Evolutionary conservation across 1,140 invertebrate species (phyloP).

Genomic region (Galleria mellonella): DNA sequence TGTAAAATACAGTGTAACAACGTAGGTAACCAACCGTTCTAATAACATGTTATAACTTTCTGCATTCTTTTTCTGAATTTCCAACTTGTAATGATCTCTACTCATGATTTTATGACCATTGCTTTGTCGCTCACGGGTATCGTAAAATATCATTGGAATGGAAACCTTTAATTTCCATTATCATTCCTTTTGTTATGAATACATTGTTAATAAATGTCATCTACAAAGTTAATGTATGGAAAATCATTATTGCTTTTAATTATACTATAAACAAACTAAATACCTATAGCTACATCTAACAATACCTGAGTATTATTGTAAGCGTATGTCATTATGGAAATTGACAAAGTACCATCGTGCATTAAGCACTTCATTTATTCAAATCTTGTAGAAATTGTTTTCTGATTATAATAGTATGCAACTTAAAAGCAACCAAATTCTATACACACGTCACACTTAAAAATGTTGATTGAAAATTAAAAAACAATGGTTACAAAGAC

Average conservation of each 20-base stretch:
- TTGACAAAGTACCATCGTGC: no score
- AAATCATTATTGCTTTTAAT: conserved; percentile 19
- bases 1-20: background rate
- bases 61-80: conserved; percentile 2
- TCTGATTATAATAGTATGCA: no score
- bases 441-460: no score
- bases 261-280: conserved; percentile 5
- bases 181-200: conserved; percentile 52
- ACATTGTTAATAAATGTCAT: conserved; percentile 52
- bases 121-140: conserved; percentile 57
- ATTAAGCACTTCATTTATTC: no score
- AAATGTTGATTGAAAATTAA: no score
- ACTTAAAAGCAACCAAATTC: no score
- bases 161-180: conserved; percentile 70
- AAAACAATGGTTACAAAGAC: no score
- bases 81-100: conserved; percentile 6
- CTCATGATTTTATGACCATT: conserved; percentile 48
- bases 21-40: background rate
- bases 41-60: background rate
- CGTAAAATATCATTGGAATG: conserved; percentile 57
- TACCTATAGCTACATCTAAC: no score
- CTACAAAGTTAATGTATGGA: conserved; percentile 40
- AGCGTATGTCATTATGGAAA: no score
- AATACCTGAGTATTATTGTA: no score
- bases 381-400: no score